Evolutionary conservation across 2,113 vertebrate genomes (phyloP).

Genomic region (Pelecanus crispus): DNA sequence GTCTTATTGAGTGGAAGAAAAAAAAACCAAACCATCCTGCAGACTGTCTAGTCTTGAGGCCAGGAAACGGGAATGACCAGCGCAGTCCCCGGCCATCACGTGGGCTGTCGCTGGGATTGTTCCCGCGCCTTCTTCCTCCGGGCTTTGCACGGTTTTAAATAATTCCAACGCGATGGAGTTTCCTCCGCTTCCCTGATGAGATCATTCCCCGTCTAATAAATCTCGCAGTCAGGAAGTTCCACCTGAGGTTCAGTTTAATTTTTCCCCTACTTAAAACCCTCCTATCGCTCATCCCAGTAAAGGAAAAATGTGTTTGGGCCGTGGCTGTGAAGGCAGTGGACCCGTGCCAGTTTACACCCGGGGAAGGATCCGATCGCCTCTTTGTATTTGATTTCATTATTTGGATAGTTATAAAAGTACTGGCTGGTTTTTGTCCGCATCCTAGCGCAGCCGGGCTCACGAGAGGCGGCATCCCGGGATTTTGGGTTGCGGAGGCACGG

Average conservation of each 20-base stretch:
- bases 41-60: neutral
- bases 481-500: accelerated
- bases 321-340: neutral
- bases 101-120: neutral
- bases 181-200: constrained; percentile 42
- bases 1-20: neutral
- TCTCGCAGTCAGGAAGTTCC: neutral
- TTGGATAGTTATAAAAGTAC: neutral
- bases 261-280: neutral
- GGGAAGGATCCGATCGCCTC: neutral
- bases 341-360: neutral
- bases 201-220: constrained; percentile 38
- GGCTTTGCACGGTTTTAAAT: neutral
- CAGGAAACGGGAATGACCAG: neutral
- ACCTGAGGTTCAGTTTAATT: constrained; percentile 14
- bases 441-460: accelerated
- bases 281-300: neutral
- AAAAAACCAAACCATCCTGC: neutral
- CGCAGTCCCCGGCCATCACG: neutral
- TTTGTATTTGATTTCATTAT: neutral
- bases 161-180: constrained; percentile 12
- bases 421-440: neutral
- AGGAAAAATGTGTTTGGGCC: constrained; percentile 8
- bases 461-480: neutral
- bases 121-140: neutral